Conservation (phyloP, 2,888 invertebrate genomes). For the Phaonia tiefii region DNA sequence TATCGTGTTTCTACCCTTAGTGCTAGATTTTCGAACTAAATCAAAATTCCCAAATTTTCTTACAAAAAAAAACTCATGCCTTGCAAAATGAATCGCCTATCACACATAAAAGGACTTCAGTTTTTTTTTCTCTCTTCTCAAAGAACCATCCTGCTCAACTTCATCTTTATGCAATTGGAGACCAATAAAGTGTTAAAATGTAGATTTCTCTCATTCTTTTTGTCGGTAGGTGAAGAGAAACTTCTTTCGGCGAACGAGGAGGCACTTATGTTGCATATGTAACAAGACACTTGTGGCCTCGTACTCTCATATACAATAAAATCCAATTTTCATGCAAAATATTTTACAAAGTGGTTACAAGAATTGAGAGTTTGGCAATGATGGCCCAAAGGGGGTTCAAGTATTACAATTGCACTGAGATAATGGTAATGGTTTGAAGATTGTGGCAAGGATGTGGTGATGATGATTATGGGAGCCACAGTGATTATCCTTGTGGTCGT, state of each 20-base stretch:
- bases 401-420: neutral
- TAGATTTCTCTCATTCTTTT: neutral
- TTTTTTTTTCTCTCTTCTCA: too few relatives aligned
- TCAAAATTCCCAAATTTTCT: too few relatives aligned
- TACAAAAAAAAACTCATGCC: too few relatives aligned
- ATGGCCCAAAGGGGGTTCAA: neutral
- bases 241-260: too few relatives aligned
- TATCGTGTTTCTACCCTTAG: too few relatives aligned
- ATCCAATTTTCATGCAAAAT: conserved; percentile 64
- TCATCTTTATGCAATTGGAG: conserved; percentile 22
- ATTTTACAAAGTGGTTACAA: neutral
- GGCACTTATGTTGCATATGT: conserved; percentile 42
- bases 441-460: conserved; percentile 10
- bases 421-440: conserved; percentile 34
- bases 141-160: neutral
- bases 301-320: conserved; percentile 62
- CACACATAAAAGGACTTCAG: too few relatives aligned
- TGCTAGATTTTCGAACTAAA: too few relatives aligned
- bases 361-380: conserved; percentile 21
- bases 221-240: conserved; percentile 2
- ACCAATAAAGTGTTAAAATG: conserved; percentile 54
- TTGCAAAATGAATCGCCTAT: too few relatives aligned
- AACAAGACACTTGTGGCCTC: conserved; percentile 67
- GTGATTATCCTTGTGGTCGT: conserved; percentile 12
- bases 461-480: conserved; percentile 17